These are phyloP conservation scores for Chymomyza fuscimana DNA, from an alignment of 2,888 invertebrate species.

Conservation along the genomic window DNA sequence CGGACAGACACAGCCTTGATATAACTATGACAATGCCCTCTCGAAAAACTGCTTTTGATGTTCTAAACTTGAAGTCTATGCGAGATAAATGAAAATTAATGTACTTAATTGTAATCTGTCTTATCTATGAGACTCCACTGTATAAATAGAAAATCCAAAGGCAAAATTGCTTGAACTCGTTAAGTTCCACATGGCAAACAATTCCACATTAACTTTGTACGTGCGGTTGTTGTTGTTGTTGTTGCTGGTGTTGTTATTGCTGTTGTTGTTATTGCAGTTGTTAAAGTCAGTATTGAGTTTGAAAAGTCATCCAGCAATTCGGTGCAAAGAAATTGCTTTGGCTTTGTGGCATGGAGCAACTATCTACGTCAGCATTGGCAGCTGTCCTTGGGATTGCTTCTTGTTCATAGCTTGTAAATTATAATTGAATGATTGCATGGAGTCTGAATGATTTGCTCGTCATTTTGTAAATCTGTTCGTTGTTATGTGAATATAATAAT, in stretches of 20 bases:
- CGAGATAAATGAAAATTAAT: too few species aligned
- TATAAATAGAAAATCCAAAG: not conserved
- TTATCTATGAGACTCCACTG: not conserved
- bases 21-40: too few species aligned
- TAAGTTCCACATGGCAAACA: conserved; percentile 49
- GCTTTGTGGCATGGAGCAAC: conserved; percentile 35
- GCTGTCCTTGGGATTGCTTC: conserved; percentile 1
- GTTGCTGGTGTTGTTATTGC: not conserved
- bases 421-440: conserved; percentile 73
- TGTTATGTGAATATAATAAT: conserved; percentile 32
- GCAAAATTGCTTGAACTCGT: conserved; percentile 34
- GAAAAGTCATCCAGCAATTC: conserved; percentile 60
- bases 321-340: conserved; percentile 56
- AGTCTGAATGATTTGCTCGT: conserved; percentile 63
- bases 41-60: too few species aligned
- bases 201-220: conserved; percentile 42
- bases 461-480: conserved; percentile 51
- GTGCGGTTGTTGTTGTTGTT: conserved; percentile 37
- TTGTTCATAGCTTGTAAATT: conserved; percentile 49
- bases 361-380: conserved; percentile 15
- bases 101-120: not conserved
- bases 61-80: too few species aligned
- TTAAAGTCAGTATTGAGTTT: not conserved
- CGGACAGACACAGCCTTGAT: too few species aligned
- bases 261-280: conserved; percentile 11